Conservation (phyloP, 2,797 vertebrate species). For the Gymnothorax reevesii region DNA sequence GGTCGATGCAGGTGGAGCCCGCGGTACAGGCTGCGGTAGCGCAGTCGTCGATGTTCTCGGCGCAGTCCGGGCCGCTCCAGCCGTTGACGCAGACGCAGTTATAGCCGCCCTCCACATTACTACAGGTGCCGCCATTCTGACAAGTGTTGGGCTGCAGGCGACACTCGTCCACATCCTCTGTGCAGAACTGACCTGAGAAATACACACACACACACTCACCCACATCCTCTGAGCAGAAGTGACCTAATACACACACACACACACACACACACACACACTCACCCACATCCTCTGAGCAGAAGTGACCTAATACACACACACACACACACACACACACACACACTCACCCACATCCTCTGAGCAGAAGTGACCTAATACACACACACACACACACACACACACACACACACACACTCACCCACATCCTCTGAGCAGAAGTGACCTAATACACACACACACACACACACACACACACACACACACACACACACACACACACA, state of each 20-base stretch:
- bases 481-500: neutral
- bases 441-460: neutral
- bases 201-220: neutral
- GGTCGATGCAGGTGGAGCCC: conserved; percentile 77
- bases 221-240: neutral
- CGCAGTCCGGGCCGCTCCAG: conserved; percentile 80
- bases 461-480: conserved; percentile 2
- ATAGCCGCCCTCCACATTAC: conserved; percentile 71
- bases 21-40: conserved; percentile 65
- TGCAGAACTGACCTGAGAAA: conserved; percentile 76
- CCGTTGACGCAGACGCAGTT: conserved; percentile 80
- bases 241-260: conserved; percentile 22
- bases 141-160: conserved; percentile 81
- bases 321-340: neutral
- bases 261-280: neutral
- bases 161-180: conserved; percentile 80
- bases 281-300: too few relatives aligned
- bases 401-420: neutral
- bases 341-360: neutral
- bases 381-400: neutral
- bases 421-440: too few relatives aligned
- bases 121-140: conserved; percentile 81
- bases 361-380: neutral
- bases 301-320: neutral
- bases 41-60: conserved; percentile 80